Conservation (phyloP, 2,888 invertebrate genomes). For the Lamellibrachia columna region DNA sequence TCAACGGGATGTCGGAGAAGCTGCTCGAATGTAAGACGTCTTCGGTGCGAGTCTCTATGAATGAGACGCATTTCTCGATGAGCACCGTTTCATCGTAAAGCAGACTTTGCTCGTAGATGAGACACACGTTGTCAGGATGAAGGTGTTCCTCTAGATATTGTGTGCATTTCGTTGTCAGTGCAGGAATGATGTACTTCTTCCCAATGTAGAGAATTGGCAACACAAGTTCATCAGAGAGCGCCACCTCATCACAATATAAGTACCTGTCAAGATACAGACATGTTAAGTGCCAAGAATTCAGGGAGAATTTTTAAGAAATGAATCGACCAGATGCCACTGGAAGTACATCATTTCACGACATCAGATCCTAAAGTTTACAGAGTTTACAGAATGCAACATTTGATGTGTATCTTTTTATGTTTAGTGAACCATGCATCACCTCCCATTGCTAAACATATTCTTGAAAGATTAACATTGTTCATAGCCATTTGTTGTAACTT, state of each 20-base stretch:
- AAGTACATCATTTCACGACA: neutral
- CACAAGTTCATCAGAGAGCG: slow-evolving; percentile 72
- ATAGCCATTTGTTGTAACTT: too few relatives aligned
- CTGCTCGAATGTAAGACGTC: slow-evolving; percentile 69
- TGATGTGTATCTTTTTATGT: too few relatives aligned
- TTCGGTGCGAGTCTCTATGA: slow-evolving; percentile 72
- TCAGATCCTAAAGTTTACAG: neutral
- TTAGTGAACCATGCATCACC: too few relatives aligned
- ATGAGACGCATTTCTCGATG: slow-evolving; percentile 75
- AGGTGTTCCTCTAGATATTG: slow-evolving; percentile 75
- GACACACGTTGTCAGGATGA: slow-evolving; percentile 71
- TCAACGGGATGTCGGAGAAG: slow-evolving; percentile 74
- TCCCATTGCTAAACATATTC: too few relatives aligned
- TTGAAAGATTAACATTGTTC: too few relatives aligned
- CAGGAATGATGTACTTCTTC: slow-evolving; percentile 78
- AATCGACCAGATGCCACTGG: neutral
- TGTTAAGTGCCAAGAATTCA: neutral
- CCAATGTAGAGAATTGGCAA: slow-evolving; percentile 79
- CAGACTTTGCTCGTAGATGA: slow-evolving; percentile 48
- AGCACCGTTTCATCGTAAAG: slow-evolving; percentile 67
- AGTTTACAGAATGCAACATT: neutral
- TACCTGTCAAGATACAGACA: slow-evolving; percentile 66
- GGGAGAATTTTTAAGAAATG: neutral
- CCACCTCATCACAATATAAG: slow-evolving; percentile 74
- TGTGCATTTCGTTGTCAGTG: slow-evolving; percentile 76